Evolutionary conservation across 2,888 invertebrate species (phyloP).

Genomic region (Acanthosoma haemorrhoidale): DNA sequence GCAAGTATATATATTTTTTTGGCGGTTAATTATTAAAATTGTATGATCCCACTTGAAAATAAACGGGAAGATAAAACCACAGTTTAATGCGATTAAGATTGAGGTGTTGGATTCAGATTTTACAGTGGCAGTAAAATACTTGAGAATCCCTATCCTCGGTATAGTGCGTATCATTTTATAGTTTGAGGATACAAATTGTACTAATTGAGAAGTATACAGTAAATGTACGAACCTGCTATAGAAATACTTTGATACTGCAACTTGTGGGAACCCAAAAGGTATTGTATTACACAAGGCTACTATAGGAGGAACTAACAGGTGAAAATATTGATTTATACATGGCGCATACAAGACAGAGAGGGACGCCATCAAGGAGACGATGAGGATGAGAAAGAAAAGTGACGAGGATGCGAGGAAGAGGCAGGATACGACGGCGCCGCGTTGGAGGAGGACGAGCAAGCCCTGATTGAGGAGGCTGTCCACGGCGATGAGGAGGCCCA

Average conservation of each 20-base stretch:
- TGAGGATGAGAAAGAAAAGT: not conserved
- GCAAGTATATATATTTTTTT: no score
- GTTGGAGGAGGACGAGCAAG: not conserved
- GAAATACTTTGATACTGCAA: not conserved
- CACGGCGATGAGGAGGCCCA: not conserved
- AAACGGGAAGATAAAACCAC: no score
- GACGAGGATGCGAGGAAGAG: not conserved
- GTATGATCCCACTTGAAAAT: no score
- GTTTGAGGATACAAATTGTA: no score
- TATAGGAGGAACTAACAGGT: not conserved
- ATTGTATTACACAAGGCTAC: not conserved
- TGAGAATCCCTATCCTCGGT: no score
- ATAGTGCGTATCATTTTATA: no score
- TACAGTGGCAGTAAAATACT: no score
- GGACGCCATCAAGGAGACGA: not conserved
- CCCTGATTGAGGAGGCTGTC: constrained; percentile 1
- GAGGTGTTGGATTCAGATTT: no score
- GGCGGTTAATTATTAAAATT: no score
- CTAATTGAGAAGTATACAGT: no score
- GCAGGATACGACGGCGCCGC: not conserved
- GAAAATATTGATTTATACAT: not conserved
- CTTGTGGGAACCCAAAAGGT: not conserved
- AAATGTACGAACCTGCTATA: not conserved
- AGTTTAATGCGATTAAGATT: no score
- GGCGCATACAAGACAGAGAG: not conserved